These are phyloP conservation scores for Scopus umbretta DNA, from an alignment of 2,113 vertebrate species.

Conservation along the genomic window DNA sequence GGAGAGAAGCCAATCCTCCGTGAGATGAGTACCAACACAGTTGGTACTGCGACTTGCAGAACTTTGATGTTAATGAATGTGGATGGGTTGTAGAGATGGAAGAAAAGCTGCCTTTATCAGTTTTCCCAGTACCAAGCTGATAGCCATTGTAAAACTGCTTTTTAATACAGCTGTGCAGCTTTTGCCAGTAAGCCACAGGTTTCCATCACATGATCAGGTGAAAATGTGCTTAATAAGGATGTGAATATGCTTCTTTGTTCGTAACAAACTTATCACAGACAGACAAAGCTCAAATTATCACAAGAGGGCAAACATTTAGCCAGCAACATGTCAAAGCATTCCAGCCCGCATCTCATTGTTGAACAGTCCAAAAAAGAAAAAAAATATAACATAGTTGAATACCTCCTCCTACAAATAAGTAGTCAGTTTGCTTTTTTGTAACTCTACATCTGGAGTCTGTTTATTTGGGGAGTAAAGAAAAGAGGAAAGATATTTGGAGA, in stretches of 20 bases:
- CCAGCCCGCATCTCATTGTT: background rate
- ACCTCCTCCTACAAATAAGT: slow-evolving; percentile 22
- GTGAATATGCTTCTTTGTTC: slow-evolving; percentile 39
- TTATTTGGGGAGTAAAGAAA: slow-evolving; percentile 39
- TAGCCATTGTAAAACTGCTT: slow-evolving; percentile 51
- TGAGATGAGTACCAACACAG: slow-evolving; percentile 67
- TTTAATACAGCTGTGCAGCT: slow-evolving; percentile 46
- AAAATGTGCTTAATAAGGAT: slow-evolving; percentile 47
- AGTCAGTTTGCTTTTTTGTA: background rate
- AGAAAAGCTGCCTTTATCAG: slow-evolving; percentile 61
- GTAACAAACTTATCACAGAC: slow-evolving; percentile 36
- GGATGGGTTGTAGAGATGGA: slow-evolving; percentile 53
- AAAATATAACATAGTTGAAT: background rate
- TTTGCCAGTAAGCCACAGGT: slow-evolving; percentile 49
- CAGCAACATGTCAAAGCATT: slow-evolving; percentile 22
- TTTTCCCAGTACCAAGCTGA: slow-evolving; percentile 58
- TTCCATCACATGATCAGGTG: slow-evolving; percentile 33
- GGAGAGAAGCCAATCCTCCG: slow-evolving; percentile 65
- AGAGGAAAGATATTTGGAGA: slow-evolving; percentile 55
- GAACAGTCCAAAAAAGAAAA: background rate
- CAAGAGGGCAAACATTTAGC: slow-evolving; percentile 42
- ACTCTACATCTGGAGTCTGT: slow-evolving; percentile 53
- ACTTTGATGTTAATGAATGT: slow-evolving; percentile 70
- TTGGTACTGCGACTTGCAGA: slow-evolving; percentile 53
- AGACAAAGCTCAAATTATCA: slow-evolving; percentile 55